Percentiles rank a stretch among this genome's conserved stretches.
Evolutionary conservation across 2,888 invertebrate genomes (phyloP).

Genomic region (Priocnemis perturbator): DNA sequence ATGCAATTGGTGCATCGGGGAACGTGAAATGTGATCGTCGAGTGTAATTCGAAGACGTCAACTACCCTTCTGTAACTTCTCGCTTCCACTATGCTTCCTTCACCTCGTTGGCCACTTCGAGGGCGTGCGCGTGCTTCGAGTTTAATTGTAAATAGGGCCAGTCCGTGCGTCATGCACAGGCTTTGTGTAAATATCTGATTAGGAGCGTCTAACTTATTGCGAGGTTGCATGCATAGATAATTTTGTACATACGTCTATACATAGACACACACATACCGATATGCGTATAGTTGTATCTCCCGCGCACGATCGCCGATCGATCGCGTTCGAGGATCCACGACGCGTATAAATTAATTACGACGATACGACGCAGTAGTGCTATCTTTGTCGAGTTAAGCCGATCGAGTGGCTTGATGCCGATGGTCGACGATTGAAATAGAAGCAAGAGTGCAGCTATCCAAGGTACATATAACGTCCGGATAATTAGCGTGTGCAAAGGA

Average conservation of each 20-base stretch:
- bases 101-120: not conserved
- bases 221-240: slow-evolving; percentile 47
- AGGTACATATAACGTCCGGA: no score
- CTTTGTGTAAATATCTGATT: slow-evolving; percentile 5
- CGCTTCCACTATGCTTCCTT: not conserved
- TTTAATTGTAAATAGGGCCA: slow-evolving; percentile 4
- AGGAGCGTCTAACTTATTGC: slow-evolving; percentile 51
- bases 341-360: not conserved
- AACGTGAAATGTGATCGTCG: slow-evolving; percentile 15
- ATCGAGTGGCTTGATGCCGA: no score
- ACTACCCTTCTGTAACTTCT: not conserved
- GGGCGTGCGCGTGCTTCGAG: not conserved
- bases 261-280: not conserved
- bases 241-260: slow-evolving; percentile 7
- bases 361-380: not conserved
- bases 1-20: slow-evolving; percentile 3
- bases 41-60: slow-evolving; percentile 3
- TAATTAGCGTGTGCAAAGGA: no score
- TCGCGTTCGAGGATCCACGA: not conserved
- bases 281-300: not conserved
- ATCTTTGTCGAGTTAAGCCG: no score
- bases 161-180: slow-evolving; percentile 1
- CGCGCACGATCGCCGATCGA: slow-evolving; percentile 1
- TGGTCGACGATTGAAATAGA: no score
- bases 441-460: no score